A percentile compares a stretch with the other conserved stretches of the same genome.
Evolutionary conservation across 2,888 invertebrate species (phyloP).

Genomic region (Adineta ricciae): DNA sequence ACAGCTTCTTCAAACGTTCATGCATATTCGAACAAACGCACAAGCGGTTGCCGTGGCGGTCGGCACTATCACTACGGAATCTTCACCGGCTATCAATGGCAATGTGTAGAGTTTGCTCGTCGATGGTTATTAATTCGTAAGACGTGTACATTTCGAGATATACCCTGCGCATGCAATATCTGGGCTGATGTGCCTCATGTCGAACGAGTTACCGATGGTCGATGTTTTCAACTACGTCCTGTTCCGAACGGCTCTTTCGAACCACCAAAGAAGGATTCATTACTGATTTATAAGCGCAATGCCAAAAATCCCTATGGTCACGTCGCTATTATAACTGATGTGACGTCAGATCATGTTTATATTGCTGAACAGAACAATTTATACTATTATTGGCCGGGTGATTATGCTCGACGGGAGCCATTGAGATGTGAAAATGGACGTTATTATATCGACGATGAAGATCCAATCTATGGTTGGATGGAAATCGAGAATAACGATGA

Average conservation of each 20-base stretch:
- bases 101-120: constrained; percentile 21
- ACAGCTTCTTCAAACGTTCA: not conserved
- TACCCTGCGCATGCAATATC: not conserved
- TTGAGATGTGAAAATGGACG: not conserved
- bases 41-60: not conserved
- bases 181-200: not conserved
- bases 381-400: constrained; percentile 1
- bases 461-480: constrained; percentile 17
- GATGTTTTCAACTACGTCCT: not conserved
- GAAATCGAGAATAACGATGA: constrained; percentile 15
- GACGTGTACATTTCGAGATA: not conserved
- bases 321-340: not conserved
- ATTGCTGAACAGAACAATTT: constrained; percentile 16
- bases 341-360: not conserved
- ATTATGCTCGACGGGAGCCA: constrained; percentile 6
- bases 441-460: constrained; percentile 1
- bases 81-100: constrained; percentile 14
- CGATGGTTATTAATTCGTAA: constrained; percentile 21
- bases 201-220: not conserved
- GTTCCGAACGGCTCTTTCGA: not conserved
- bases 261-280: constrained; percentile 6
- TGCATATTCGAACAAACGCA: not conserved
- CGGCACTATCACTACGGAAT: not conserved
- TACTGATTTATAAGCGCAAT: not conserved
- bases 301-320: not conserved